phyloP scores from a whole-genome alignment of 92 coral and sea anemone genomes.

The Phenganax stokvisi region DNA sequence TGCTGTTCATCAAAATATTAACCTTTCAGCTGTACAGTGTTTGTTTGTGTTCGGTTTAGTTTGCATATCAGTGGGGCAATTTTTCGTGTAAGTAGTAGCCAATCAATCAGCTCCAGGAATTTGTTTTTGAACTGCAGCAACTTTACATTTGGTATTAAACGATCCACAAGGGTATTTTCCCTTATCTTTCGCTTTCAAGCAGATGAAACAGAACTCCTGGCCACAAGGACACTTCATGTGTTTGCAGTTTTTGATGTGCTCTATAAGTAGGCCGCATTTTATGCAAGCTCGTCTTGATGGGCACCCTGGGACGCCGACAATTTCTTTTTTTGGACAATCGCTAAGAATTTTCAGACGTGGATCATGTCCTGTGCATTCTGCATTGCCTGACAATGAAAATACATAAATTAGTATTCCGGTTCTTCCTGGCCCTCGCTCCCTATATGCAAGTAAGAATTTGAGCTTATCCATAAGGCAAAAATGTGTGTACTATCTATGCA shows the following conservation, averaged over 20 bases:
- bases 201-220: slow-evolving; percentile 71
- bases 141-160: slow-evolving; percentile 49
- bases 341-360: slow-evolving; percentile 67
- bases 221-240: slow-evolving; percentile 82
- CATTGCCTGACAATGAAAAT: slow-evolving; percentile 50
- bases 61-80: too few relatives aligned
- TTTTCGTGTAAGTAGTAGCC: too few relatives aligned
- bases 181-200: slow-evolving; percentile 50
- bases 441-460: neutral
- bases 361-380: slow-evolving; percentile 70
- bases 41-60: too few relatives aligned
- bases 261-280: slow-evolving; percentile 67
- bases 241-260: slow-evolving; percentile 64
- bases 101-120: slow-evolving; percentile 56
- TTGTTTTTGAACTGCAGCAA: slow-evolving; percentile 61
- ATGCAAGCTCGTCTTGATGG: slow-evolving; percentile 81
- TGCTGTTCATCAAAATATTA: too few relatives aligned
- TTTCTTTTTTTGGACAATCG: slow-evolving; percentile 55
- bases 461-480: neutral
- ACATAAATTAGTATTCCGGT: neutral
- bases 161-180: slow-evolving; percentile 55
- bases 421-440: neutral
- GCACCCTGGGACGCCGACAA: slow-evolving; percentile 64
- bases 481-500: neutral
- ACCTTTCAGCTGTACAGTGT: too few relatives aligned